Evolutionary conservation across 2,113 vertebrate species (phyloP).

Genomic region (Mus spicilegus): DNA sequence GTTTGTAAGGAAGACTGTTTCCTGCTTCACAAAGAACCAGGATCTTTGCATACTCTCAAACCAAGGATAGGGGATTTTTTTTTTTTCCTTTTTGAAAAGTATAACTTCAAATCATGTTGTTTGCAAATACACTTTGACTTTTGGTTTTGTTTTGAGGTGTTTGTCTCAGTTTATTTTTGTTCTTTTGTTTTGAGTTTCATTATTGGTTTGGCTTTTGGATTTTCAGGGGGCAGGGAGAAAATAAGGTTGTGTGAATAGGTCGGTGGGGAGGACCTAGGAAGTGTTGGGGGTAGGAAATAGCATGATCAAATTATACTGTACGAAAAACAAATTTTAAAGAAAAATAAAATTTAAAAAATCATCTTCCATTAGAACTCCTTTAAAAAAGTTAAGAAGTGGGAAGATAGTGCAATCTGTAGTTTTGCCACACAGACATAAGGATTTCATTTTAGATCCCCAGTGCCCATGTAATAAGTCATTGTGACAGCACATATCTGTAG

Average conservation of each 20-base stretch:
- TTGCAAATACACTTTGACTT: neutral
- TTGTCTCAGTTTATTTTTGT: neutral
- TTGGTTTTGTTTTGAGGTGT: neutral
- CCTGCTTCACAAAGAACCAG: neutral
- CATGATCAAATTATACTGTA: neutral
- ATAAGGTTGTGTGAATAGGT: neutral
- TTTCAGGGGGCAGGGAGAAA: neutral
- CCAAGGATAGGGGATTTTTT: neutral
- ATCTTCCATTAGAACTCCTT: neutral
- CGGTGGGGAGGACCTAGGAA: neutral
- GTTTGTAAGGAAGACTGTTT: neutral
- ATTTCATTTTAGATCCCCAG: neutral
- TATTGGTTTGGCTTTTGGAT: neutral
- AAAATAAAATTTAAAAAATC: neutral
- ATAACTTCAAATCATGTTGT: too few species aligned
- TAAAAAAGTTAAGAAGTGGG: neutral
- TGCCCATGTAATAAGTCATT: neutral
- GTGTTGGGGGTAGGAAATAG: too few species aligned
- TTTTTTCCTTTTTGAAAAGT: neutral
- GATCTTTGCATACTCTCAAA: neutral
- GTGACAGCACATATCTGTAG: neutral
- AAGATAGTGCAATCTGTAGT: neutral
- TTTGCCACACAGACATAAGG: neutral
- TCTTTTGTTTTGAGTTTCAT: neutral
- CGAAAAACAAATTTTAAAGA: neutral